Evolutionary conservation across 2,888 invertebrate species (phyloP), one percentile per base, ranked within the genome.

Genomic region (Choristoneura rosaceana): DNA sequence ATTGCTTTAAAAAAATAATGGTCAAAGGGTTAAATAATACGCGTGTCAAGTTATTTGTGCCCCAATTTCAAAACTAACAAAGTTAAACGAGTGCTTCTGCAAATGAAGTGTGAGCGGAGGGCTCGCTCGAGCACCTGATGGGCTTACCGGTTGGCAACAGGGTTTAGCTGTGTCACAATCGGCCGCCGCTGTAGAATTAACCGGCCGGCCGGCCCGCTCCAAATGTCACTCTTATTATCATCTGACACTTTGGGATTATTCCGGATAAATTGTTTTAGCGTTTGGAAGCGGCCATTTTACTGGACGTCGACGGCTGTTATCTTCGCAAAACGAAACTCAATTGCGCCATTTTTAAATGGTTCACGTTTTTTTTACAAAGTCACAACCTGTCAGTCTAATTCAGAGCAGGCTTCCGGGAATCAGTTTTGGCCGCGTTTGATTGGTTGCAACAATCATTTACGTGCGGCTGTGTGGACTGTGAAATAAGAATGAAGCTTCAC

Each of bases 221-320:
- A 91, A 93, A 91, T 91, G 94, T 93, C 94, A 93, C 92, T 93
- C 91, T 93, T 94, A 93, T 93, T 93, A 94, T 91, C 89, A 82
- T 92, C 89, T 90, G 94, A 93, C 94, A 93, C 88, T 88, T 84
- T 80, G 83, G 93, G 94, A 93, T 94, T 94, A 93, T 89, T 86
- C 87, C 86, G 92, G 90, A 92, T 93, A 92, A 93, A 94, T 91
- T 93, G 93, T 93, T 93, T 92, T 90, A 93, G 87, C 92, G 85
- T 93, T 92, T 80, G 83, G 80, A 87, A 89, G 84, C 85, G 84
- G 78, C 84, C 85, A 87, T 90, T 89, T 87, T 85, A 87, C 88
- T 86, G 82, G 81, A 87, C 80, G 89, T 83, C 83, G 86, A 87
- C 90, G 82, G 87, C 86, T 89, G 88, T 88, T 90, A 91, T 91